Evolutionary conservation across 53 echinoderm and acorn worm species (phyloP), one percentile per base, ranked within the genome.

Genomic region (Holothuria leucospilota): DNA sequence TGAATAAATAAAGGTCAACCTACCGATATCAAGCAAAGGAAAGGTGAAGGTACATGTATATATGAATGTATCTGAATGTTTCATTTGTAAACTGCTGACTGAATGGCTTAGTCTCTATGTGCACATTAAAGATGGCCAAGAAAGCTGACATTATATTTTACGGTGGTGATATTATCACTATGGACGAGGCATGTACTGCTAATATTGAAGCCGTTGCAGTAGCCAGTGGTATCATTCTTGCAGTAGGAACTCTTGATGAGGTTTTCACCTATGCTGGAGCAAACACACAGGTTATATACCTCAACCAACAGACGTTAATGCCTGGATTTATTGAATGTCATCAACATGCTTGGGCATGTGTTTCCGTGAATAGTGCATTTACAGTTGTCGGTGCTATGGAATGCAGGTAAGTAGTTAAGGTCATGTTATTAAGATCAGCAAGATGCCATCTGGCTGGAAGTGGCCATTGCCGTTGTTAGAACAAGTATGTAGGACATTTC

Each of bases 291-390:
- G 49, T 88, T 51, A 82, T 82, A 56, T 88, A 69, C 58, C 82
- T 88, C 34, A 82, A 82, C 70, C 68, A 69, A 30, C 88, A 88
- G 82, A 82, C 88, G 4, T 71, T 88, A 20, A 59, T 69, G 67
- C 51, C 56, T 39, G 51, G 90, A 9, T 86, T 90, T 34, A 90
- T 90, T 62, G 90, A 90, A 34, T 82, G 81, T 10, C 90, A 90
- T 24, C 85, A 85, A 30, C 90, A 90, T 69, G 79, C 87, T 24
- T 21, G 56, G 59, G 2, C 29, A 20, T 42, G 51, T 29, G 87
- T 72, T 38, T 71, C 41, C 5, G 29, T 58, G 18, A 46, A 53
- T 29, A 62, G 52, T 51, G 41, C 20, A 28, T 86, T 52, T 71
- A 82, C n/a, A 24, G 63, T 62, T 63, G 86, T 90, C 62, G 85